Percentiles rank a stretch among this genome's conserved stretches.
These are phyloP conservation scores for Halichoerus grypus DNA, from an alignment of 2,113 vertebrate species.

Conservation along the genomic window DNA sequence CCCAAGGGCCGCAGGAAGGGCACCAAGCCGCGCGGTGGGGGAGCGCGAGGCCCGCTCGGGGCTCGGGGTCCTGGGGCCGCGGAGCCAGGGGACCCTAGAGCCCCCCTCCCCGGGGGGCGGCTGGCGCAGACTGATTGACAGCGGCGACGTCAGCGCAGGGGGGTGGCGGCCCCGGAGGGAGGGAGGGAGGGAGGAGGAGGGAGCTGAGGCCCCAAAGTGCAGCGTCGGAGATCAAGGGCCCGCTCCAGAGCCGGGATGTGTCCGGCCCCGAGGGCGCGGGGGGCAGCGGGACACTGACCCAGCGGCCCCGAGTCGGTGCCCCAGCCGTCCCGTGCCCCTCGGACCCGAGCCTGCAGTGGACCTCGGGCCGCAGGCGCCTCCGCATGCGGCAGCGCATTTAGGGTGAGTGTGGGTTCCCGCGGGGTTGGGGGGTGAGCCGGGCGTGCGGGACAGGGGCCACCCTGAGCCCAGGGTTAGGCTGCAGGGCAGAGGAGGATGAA, in stretches of 20 bases:
- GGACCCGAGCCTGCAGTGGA: conserved; percentile 64
- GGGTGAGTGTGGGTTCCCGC: conserved; percentile 75
- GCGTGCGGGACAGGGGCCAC: not conserved
- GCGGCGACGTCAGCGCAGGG: conserved; percentile 79
- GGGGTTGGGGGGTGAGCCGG: not conserved
- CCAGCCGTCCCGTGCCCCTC: not conserved
- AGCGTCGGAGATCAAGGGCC: conserved; percentile 88
- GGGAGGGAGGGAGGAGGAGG: conserved; percentile 80
- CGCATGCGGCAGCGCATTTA: conserved; percentile 77
- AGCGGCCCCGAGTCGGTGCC: conserved; percentile 27
- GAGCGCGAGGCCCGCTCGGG: not conserved
- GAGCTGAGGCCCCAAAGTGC: conserved; percentile 87
- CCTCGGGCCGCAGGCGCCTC: conserved; percentile 66
- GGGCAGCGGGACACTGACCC: conserved; percentile 66
- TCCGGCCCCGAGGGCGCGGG: conserved; percentile 76
- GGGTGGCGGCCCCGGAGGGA: conserved; percentile 78
- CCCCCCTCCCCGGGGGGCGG: conserved; percentile 73
- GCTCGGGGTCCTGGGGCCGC: not conserved
- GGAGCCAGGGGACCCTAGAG: conserved; percentile 34
- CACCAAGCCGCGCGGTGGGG: not conserved
- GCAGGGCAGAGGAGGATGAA: not conserved
- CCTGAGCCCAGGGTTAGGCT: not conserved
- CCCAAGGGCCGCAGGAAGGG: conserved; percentile 41
- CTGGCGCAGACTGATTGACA: conserved; percentile 79
- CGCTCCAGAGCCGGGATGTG: conserved; percentile 79